phyloP scores from a whole-genome alignment of 2,797 vertebrate genomes.

The Coranthus polyacanthus region DNA sequence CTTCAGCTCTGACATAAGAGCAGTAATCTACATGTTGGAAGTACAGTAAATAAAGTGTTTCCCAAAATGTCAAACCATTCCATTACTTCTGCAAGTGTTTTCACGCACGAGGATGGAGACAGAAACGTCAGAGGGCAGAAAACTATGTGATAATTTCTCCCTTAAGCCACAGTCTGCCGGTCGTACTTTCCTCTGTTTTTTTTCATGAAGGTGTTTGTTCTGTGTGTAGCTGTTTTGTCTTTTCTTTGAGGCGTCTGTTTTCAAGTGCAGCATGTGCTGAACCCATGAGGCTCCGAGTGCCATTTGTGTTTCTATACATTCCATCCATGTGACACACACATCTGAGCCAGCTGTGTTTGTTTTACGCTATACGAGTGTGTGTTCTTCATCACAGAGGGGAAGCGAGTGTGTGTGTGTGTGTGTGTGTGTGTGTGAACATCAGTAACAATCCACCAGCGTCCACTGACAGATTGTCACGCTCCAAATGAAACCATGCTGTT shows the following conservation, averaged over 20 bases:
- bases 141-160: constrained; percentile 16
- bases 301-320: constrained; percentile 59
- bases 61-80: constrained; percentile 15
- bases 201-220: constrained; percentile 5
- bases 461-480: constrained; percentile 53
- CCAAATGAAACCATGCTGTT: constrained; percentile 62
- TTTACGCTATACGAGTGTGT: constrained; percentile 42
- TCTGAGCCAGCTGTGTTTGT: constrained; percentile 77
- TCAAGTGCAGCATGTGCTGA: constrained; percentile 16
- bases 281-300: constrained; percentile 5
- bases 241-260: constrained; percentile 16
- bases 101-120: background rate
- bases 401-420: constrained; percentile 23
- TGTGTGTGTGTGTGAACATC: constrained; percentile 13
- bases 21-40: background rate
- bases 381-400: constrained; percentile 53
- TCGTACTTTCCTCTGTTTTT: constrained; percentile 14
- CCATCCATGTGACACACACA: constrained; percentile 59
- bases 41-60: constrained; percentile 5
- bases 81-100: background rate
- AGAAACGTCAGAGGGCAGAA: background rate
- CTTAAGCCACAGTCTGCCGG: constrained; percentile 1
- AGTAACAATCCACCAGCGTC: constrained; percentile 31
- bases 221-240: background rate
- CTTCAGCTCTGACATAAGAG: background rate